Base-by-base conservation (phyloP, 2,797 vertebrate genomes). In the Leptodactylus fallax region DNA sequence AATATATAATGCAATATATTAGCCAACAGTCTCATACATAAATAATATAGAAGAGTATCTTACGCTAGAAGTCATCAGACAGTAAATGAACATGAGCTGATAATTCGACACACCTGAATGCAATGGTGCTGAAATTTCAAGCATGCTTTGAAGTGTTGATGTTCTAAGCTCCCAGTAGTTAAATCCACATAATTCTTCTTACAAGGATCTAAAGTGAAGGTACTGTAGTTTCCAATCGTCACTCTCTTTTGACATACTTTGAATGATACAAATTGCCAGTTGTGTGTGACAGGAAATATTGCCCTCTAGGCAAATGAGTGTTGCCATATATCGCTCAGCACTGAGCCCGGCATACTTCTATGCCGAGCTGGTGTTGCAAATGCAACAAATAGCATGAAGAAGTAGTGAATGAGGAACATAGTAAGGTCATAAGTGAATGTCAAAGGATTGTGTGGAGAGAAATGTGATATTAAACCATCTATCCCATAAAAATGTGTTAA, bases 61-160 rank as follows among this genome's bases (percentile, higher is more conserved):
- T 27, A 9, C 55, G 17, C 16, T 36, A 17, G 78, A 36, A 80
- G 11, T 60, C 10, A 12, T 36, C 3, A 61, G 16, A 36, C 55
- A 61, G 23, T 19, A 47, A 58, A 17, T 79, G 78, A 36, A 45
- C 19, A 36, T 80, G 27, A 80, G 4, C 3, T 19, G 25, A 45
- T 60, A 79, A 58, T 58, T 79, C 25, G 13, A 60, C 77, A 58
- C 77, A 79, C 53, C 77, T 79, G 77, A 79, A 36, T 56, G 77
- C n/a, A 51, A 45, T 45, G 47, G 36, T 49, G 23, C 25, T 36
- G 51, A 79, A 58, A 79, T 27, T 79, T 79, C 53, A 60, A 61
- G 55, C 78, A 80, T 80, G 78, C 78, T 80, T 80, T 60, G 55
- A 80, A 80, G 78, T 60, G 56, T 45, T 45, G 27, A 80, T 49